These are phyloP conservation scores for Silurus aristotelis DNA, from an alignment of 2,797 vertebrate species.

Conservation along the genomic window DNA sequence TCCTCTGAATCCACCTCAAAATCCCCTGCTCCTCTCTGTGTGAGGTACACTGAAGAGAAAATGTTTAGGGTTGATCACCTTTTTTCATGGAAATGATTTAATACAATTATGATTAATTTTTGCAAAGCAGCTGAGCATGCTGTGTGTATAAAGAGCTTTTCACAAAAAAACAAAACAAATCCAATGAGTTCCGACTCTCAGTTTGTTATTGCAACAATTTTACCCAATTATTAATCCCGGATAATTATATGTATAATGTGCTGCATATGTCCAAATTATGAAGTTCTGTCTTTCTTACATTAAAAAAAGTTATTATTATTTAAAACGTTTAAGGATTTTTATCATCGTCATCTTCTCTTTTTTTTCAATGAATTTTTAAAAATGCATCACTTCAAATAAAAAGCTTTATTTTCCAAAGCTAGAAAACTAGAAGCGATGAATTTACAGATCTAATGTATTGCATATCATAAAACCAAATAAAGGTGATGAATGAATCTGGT, in stretches of 20 bases:
- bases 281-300: neutral
- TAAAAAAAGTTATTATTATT: too few relatives aligned
- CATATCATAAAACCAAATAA: neutral
- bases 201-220: neutral
- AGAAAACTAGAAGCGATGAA: neutral
- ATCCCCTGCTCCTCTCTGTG: neutral
- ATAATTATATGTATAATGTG: neutral
- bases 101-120: neutral
- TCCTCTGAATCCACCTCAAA: neutral
- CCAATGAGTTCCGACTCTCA: neutral
- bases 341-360: neutral
- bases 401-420: neutral
- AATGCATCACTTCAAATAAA: neutral
- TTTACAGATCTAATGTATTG: neutral
- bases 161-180: neutral
- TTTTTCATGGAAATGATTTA: neutral
- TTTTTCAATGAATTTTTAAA: neutral
- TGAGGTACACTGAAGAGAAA: neutral
- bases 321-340: neutral
- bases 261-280: neutral
- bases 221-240: neutral
- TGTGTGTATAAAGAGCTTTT: too few relatives aligned
- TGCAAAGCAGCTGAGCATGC: neutral
- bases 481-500: slow-evolving; percentile 9
- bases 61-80: neutral